These are phyloP conservation scores for Pristionchus mayeri DNA, from an alignment of 2,888 invertebrate genomes.

Conservation along the genomic window DNA sequence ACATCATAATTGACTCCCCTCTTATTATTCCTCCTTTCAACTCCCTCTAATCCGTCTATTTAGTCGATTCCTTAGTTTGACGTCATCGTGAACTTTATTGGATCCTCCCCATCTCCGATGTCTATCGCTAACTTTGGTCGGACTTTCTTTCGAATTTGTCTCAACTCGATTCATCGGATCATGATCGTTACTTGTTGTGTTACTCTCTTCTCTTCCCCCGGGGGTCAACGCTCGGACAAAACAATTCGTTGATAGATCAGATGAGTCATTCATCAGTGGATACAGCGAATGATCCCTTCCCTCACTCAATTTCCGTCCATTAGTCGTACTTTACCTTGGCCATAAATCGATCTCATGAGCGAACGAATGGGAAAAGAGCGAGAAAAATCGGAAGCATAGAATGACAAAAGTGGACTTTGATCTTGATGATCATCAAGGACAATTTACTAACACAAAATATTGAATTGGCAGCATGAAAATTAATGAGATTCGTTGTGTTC, in stretches of 20 bases:
- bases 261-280: neutral
- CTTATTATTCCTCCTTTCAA: neutral
- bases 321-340: neutral
- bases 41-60: neutral
- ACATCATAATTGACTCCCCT: constrained; percentile 51
- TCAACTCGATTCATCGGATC: no score
- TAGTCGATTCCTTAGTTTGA: no score
- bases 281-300: neutral
- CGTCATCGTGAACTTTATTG: neutral
- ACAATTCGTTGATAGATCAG: neutral
- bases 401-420: neutral
- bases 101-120: no score
- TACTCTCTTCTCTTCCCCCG: neutral
- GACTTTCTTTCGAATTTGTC: no score
- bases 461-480: neutral
- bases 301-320: neutral
- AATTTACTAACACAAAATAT: neutral
- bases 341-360: neutral
- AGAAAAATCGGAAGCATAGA: neutral
- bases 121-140: no score
- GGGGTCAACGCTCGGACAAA: constrained; percentile 1
- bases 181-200: neutral
- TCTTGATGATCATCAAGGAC: neutral
- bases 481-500: neutral
- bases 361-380: neutral